These are phyloP conservation scores for Clunio marinus DNA, from an alignment of 2,888 invertebrate genomes.

Conservation along the genomic window DNA sequence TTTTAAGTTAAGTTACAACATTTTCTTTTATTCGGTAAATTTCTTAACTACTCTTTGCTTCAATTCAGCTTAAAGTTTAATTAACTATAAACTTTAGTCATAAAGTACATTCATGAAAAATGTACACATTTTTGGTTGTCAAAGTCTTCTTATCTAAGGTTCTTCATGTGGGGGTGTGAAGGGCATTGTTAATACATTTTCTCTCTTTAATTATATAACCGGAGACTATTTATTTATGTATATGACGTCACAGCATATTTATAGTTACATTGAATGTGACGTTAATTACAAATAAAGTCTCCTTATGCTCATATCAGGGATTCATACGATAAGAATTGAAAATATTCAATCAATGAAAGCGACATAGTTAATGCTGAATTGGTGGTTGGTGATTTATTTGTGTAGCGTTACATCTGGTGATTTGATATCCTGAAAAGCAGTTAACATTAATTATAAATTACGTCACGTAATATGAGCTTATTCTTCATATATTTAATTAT, in stretches of 20 bases:
- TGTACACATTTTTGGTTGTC: slow-evolving; percentile 1
- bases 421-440: slow-evolving; percentile 24
- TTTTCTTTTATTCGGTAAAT: background rate
- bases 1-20: no score
- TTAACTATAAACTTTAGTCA: background rate
- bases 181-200: no score
- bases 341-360: no score
- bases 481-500: background rate
- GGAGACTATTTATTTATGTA: no score
- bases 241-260: no score
- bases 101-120: background rate
- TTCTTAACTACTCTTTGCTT: slow-evolving; percentile 6
- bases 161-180: no score
- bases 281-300: no score
- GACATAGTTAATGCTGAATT: no score
- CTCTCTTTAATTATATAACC: no score
- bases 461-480: background rate
- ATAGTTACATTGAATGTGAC: no score
- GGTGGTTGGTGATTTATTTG: slow-evolving; percentile 30
- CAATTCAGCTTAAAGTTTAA: background rate
- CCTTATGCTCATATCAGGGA: no score
- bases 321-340: no score
- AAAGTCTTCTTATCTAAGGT: slow-evolving; percentile 28
- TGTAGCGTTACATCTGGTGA: slow-evolving; percentile 34
- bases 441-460: background rate